phyloP scores from a whole-genome alignment of 2,113 vertebrate species.

The Lipophrys pholis region DNA sequence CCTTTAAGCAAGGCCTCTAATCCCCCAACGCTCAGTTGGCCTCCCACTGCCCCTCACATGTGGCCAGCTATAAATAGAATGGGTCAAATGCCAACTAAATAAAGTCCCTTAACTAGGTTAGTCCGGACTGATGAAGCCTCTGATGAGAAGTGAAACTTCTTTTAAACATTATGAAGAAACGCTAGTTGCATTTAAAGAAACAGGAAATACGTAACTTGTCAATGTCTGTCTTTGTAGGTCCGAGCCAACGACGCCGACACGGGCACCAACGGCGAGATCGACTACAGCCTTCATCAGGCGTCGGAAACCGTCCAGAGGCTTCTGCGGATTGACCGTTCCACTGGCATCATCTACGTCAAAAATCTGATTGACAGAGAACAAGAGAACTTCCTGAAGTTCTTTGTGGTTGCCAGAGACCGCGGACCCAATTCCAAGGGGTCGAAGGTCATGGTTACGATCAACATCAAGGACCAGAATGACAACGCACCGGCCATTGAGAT shows the following conservation, averaged over 20 bases:
- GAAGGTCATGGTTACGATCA: conserved; percentile 90
- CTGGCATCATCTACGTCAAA: conserved; percentile 94
- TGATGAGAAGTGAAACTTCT: too few relatives aligned
- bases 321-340: conserved; percentile 90
- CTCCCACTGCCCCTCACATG: too few relatives aligned
- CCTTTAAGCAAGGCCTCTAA: too few relatives aligned
- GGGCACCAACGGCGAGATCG: conserved; percentile 91
- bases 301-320: conserved; percentile 89
- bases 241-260: conserved; percentile 94
- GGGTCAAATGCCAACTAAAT: too few relatives aligned
- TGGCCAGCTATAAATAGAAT: too few relatives aligned
- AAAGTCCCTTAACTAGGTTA: too few relatives aligned
- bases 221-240: conserved; percentile 81
- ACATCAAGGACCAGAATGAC: conserved; percentile 94
- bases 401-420: conserved; percentile 91
- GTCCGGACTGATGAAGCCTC: too few relatives aligned
- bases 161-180: too few relatives aligned
- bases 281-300: conserved; percentile 93
- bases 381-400: conserved; percentile 90
- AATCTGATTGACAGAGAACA: conserved; percentile 94
- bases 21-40: too few relatives aligned
- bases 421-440: conserved; percentile 92
- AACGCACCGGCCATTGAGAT: conserved; percentile 94
- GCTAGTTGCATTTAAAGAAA: too few relatives aligned
- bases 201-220: too few relatives aligned